Evolutionary conservation across 2,888 invertebrate genomes (phyloP).

Genomic region (Minunthozetes semirufus): DNA sequence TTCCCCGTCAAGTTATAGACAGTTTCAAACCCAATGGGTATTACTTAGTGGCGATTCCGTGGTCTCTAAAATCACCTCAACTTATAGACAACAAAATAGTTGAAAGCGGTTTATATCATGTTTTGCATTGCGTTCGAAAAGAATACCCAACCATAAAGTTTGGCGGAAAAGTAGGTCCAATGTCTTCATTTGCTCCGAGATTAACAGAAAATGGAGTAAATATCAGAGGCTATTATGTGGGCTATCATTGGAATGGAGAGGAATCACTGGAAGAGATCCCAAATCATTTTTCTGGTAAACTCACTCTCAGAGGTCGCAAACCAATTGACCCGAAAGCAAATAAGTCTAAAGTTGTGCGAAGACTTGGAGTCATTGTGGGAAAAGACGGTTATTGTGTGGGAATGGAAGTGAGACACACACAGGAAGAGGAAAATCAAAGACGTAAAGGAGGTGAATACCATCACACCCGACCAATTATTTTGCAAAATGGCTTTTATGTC

Average conservation of each 20-base stretch:
- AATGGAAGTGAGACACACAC: background rate
- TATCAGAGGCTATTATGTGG: constrained; percentile 14
- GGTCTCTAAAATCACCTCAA: background rate
- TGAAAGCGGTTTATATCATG: background rate
- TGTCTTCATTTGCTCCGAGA: constrained; percentile 21
- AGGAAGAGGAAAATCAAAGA: background rate
- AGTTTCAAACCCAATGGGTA: constrained; percentile 7
- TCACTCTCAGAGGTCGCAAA: background rate
- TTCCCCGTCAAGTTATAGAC: background rate
- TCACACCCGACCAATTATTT: constrained; percentile 14
- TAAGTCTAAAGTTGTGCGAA: background rate
- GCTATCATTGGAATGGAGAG: constrained; percentile 25
- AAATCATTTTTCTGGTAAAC: background rate
- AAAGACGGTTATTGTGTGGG: constrained; percentile 14
- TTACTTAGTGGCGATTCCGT: constrained; percentile 4
- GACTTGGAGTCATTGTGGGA: constrained; percentile 5
- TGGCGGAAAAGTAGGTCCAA: constrained; percentile 13
- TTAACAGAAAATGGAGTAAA: background rate
- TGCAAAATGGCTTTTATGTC: constrained; percentile 6
- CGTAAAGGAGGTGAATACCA: background rate
- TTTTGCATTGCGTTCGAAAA: constrained; percentile 22
- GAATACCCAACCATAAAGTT: background rate
- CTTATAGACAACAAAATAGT: background rate
- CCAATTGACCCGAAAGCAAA: background rate
- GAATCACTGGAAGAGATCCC: constrained; percentile 12